Percentiles rank a stretch among this genome's conserved stretches.
phyloP scores from a whole-genome alignment of 2,113 vertebrate species.

The Ranitomeya variabilis region DNA sequence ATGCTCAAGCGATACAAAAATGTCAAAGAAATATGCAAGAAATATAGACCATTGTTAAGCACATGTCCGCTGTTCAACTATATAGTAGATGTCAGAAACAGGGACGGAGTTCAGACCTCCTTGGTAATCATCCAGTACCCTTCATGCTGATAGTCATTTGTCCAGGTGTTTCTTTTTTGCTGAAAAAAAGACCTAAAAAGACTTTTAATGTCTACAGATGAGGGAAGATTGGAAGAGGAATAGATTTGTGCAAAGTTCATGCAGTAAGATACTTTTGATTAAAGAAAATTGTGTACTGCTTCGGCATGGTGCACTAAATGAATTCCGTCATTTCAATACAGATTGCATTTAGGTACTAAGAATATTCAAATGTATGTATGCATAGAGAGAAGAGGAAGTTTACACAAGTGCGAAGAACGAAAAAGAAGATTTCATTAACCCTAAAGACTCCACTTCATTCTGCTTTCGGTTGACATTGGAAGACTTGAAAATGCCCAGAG shows the following conservation, averaged over 20 bases:
- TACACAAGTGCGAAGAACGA: conserved; percentile 20
- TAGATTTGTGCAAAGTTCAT: conserved; percentile 35
- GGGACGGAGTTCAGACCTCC: neutral
- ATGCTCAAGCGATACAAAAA: conserved; percentile 30
- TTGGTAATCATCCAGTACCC: neutral
- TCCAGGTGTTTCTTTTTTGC: no score
- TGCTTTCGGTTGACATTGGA: neutral
- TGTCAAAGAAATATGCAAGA: conserved; percentile 37
- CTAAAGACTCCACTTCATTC: neutral
- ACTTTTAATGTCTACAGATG: neutral
- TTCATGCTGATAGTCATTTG: no score
- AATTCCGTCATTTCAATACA: conserved; percentile 49
- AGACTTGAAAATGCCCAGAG: neutral
- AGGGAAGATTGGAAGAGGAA: neutral
- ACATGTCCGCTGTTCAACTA: neutral
- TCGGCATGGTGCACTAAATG: neutral
- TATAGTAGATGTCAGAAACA: neutral
- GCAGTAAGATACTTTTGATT: conserved; percentile 7
- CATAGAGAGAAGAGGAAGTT: neutral
- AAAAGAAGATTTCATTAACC: conserved; percentile 19
- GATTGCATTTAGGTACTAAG: conserved; percentile 44
- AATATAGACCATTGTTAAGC: neutral
- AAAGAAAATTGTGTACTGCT: conserved; percentile 20
- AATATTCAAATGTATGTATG: conserved; percentile 53
- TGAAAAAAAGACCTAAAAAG: neutral